Base-by-base conservation (phyloP, 2,797 vertebrate species). In the Crenichthys baileyi region DNA sequence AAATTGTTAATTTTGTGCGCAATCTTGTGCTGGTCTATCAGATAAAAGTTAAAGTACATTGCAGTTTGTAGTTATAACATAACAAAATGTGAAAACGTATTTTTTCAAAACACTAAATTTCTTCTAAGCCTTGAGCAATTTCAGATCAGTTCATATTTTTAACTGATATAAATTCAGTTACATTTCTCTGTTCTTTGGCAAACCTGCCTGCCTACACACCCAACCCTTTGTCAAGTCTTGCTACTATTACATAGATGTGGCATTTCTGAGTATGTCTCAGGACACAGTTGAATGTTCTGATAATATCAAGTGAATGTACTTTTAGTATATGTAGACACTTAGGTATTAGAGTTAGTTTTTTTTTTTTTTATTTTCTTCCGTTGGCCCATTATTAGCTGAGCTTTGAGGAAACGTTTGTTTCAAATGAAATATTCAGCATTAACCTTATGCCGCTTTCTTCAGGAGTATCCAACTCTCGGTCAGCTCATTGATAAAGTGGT, bases 391-490 rank as follows among this genome's bases (percentile, higher is more conserved):
- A 61, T 48, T 24, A 61, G 11, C n/a, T 36, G 13, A 51, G 24
- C 18, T 70, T 36, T 72, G 24, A 61, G 70, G 36, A 61, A 7
- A 80, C 12, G 7, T 70, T 67, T 20, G 20, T 68, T 20, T 58
- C 4, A 53, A 3, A 29, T 0, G 44, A 56, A 7, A 46, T 58
- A 72, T 55, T 80, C 22, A 67, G 41, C 76, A 13, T 2, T 81
- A 1, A 51, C 22, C 61, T 77, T 81, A 80, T 29, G 3, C 56
- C 26, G 2, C 58, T 70, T 24, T 46, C 73, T 73, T 24, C 72
- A 99, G 98, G 98, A 99, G 90, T 99, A 99, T 91, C 98, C 98
- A 51, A 97, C 97, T 70, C 95, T 99, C 39, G 98, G 98, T 72
- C 98, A 99, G 92, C 94, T 99, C 82, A 97, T 97, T 75, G 98